Evolutionary conservation across 2,113 vertebrate genomes (phyloP).

Genomic region (Sander vitreus): DNA sequence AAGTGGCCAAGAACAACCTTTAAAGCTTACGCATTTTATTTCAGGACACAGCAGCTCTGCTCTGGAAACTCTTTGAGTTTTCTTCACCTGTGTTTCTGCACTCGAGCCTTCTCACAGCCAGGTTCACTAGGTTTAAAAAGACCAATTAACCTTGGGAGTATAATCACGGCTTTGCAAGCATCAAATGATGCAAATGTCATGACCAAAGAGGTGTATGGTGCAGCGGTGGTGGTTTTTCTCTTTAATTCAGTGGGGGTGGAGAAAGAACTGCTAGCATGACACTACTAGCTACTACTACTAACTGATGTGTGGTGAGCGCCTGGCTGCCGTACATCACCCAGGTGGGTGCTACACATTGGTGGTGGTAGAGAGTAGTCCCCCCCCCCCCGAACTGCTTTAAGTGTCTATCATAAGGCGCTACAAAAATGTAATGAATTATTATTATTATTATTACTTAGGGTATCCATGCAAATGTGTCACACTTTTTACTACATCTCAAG

Average conservation of each 20-base stretch:
- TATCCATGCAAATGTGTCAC: too few relatives aligned
- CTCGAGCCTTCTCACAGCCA: constrained; percentile 6
- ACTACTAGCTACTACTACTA: neutral
- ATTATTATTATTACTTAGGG: too few relatives aligned
- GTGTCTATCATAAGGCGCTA: too few relatives aligned
- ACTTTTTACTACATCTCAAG: too few relatives aligned
- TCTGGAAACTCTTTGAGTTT: constrained; percentile 17
- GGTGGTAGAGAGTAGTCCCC: too few relatives aligned
- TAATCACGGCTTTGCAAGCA: constrained; percentile 62
- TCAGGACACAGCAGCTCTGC: constrained; percentile 22
- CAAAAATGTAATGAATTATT: too few relatives aligned
- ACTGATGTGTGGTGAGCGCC: too few relatives aligned
- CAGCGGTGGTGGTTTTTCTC: constrained; percentile 11
- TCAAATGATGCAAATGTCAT: constrained; percentile 51
- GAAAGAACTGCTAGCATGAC: constrained; percentile 27
- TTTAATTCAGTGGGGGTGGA: constrained; percentile 47
- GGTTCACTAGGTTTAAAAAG: constrained; percentile 50
- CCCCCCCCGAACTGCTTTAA: too few relatives aligned
- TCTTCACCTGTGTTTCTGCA: constrained; percentile 21
- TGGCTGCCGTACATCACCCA: too few relatives aligned
- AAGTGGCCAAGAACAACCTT: constrained; percentile 59
- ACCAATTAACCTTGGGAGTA: constrained; percentile 66
- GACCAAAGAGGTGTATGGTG: constrained; percentile 39
- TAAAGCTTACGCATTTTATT: constrained; percentile 54
- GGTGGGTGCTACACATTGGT: too few relatives aligned